phyloP scores from a whole-genome alignment of 2,113 vertebrate genomes.

The Sinocyclocheilus grahami region DNA sequence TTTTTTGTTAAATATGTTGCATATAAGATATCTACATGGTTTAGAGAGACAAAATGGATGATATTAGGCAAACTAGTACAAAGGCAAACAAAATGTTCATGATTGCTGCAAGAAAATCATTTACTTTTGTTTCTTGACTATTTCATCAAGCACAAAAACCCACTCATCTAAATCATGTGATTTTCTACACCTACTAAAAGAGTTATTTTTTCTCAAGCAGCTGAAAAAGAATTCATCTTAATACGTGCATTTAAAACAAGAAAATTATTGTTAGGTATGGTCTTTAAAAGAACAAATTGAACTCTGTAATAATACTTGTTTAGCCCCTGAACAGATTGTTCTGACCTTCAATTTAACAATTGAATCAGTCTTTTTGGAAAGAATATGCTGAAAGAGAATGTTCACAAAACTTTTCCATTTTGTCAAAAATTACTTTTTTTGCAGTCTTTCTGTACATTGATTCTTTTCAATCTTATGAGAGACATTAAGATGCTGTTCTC shows the following conservation, averaged over 20 bases:
- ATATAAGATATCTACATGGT: neutral
- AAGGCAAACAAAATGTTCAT: neutral
- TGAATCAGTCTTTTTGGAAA: neutral
- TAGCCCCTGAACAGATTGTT: neutral
- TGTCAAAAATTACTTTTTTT: too few species aligned
- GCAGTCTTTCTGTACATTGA: too few species aligned
- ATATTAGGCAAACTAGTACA: neutral
- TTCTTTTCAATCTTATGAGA: neutral
- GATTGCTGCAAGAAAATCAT: neutral
- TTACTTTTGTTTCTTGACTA: neutral
- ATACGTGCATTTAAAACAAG: neutral
- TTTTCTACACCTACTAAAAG: neutral
- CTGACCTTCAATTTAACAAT: neutral
- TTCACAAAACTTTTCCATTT: too few species aligned
- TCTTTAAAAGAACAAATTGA: neutral
- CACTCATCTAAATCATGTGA: neutral
- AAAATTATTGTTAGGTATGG: neutral
- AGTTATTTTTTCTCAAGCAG: neutral
- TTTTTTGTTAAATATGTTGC: neutral
- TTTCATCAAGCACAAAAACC: neutral
- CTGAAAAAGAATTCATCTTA: neutral
- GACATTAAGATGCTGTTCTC: neutral
- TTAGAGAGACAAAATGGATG: neutral
- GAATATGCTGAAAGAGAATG: too few species aligned
- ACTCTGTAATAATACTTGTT: neutral